Percentiles rank a stretch among this genome's conserved stretches.
These are phyloP conservation scores for Desmodus rotundus DNA, from an alignment of 2,113 vertebrate species.

Conservation along the genomic window DNA sequence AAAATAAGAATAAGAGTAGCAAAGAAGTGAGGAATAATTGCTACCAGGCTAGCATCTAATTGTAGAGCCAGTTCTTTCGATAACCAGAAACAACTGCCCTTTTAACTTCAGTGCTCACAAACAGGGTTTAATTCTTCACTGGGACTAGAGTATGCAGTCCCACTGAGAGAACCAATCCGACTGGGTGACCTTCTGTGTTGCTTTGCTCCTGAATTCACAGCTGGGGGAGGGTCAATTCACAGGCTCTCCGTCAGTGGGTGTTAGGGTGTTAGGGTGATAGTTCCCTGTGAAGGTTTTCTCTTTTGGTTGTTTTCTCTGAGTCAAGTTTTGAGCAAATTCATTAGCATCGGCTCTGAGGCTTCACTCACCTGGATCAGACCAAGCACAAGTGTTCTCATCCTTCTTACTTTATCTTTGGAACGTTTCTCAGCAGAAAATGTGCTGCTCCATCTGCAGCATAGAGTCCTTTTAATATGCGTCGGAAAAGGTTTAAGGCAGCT, in stretches of 20 bases:
- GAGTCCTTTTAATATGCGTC: background rate
- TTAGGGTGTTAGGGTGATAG: background rate
- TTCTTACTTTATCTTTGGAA: constrained; percentile 18
- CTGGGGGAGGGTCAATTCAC: background rate
- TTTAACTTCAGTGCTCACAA: background rate
- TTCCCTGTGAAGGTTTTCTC: background rate
- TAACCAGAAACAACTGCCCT: background rate
- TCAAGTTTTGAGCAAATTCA: background rate
- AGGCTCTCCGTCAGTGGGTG: background rate
- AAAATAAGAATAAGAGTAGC: background rate
- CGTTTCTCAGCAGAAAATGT: constrained; percentile 31
- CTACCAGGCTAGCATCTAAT: background rate
- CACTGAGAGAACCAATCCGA: constrained; percentile 23
- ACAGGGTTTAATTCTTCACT: background rate
- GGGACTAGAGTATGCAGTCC: background rate
- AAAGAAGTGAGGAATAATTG: background rate
- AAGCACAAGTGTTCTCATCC: constrained; percentile 12
- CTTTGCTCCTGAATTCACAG: background rate
- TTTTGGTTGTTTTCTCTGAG: background rate
- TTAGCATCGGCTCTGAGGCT: background rate
- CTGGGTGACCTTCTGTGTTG: background rate
- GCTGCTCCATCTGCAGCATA: background rate
- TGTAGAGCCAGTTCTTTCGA: constrained; percentile 7
- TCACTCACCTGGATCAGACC: background rate
- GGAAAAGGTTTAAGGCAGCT: background rate